Base-by-base conservation (phyloP, 1,140 invertebrate genomes). In the Diachasma alloeum region DNA sequence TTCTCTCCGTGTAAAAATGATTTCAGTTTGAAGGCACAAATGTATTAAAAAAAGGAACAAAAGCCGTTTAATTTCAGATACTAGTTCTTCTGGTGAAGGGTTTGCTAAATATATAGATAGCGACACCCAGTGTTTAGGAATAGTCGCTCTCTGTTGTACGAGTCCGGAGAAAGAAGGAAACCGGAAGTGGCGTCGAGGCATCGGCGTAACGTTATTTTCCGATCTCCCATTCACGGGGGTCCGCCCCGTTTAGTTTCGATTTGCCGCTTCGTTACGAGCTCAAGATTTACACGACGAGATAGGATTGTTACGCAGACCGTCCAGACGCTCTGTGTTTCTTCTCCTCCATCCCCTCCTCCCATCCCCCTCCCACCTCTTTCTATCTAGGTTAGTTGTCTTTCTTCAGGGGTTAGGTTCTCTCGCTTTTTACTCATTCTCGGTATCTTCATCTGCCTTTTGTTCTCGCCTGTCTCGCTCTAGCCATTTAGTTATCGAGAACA, bases 171-270 rank as follows among this genome's bases (percentile, higher is more conserved):
- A 76, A 76, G 22, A 72, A 37, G 19, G 36, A 72, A 67, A 67
- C 77, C 72, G 77, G 77, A 78, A 78, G 72, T 74, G 46, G 44
- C 67, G 42, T 46, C 70, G 70, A 72, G 46, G 74, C 70, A 78
- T 75, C 69, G 70, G 73, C 77, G 77, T 75, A 78, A 78, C 77
- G 69, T 78, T 75, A 78, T 78, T 72, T 75, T 75, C 59, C 74
- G 74, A 78, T 78, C 53, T 78, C 42, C 74, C 74, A 72, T 75
- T 78, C 70, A 78, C 69, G 15, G 36, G 42, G 39, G 56, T 44
- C 77, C 77, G 73, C 77, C 63, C 77, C 77, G 77, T 78, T 78
- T 78, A 78, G 77, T 78, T 78, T 75, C 77, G 77, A 78, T 78
- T 78, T 78, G 74, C 77, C 77, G 77, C 77, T 78, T 78, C 77